These are phyloP conservation scores for Cinclus mexicanus DNA, from an alignment of 2,113 vertebrate species.

Conservation along the genomic window DNA sequence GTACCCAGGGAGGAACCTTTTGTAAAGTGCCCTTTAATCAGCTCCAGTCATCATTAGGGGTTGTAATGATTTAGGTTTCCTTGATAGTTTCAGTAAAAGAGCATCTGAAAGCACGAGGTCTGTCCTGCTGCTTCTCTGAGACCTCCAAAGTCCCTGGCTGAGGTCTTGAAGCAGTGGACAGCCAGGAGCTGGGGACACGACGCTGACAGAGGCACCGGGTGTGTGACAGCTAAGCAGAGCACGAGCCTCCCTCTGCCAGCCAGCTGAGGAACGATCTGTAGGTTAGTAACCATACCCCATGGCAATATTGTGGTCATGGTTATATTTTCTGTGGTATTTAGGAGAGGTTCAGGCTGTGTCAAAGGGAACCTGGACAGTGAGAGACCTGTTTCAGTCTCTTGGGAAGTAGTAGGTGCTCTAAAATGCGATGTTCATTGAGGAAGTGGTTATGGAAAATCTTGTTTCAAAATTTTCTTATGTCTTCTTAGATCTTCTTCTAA, in stretches of 20 bases:
- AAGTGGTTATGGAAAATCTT: background rate
- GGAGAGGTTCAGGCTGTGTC: background rate
- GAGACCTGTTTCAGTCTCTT: background rate
- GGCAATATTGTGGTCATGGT: rapidly evolving
- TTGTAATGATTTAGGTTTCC: background rate
- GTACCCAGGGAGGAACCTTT: constrained; percentile 58
- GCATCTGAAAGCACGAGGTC: background rate
- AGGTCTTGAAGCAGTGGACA: rapidly evolving
- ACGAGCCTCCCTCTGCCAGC: background rate
- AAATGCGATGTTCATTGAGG: background rate
- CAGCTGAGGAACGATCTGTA: background rate
- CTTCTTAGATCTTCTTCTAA: background rate
- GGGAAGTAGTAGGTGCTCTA: background rate
- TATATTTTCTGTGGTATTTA: background rate
- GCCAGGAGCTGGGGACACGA: background rate
- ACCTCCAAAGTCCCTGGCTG: background rate
- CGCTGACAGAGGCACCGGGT: rapidly evolving
- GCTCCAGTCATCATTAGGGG: background rate
- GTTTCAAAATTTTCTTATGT: background rate
- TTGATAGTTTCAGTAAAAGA: background rate
- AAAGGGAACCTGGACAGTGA: background rate
- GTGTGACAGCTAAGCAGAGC: background rate
- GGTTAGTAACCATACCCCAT: background rate
- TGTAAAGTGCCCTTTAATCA: constrained; percentile 40
- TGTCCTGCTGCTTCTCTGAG: background rate